Percentiles rank a stretch among this genome's conserved stretches.
phyloP scores from a whole-genome alignment of 2,113 vertebrate genomes.

The Nesoenas mayeri region DNA sequence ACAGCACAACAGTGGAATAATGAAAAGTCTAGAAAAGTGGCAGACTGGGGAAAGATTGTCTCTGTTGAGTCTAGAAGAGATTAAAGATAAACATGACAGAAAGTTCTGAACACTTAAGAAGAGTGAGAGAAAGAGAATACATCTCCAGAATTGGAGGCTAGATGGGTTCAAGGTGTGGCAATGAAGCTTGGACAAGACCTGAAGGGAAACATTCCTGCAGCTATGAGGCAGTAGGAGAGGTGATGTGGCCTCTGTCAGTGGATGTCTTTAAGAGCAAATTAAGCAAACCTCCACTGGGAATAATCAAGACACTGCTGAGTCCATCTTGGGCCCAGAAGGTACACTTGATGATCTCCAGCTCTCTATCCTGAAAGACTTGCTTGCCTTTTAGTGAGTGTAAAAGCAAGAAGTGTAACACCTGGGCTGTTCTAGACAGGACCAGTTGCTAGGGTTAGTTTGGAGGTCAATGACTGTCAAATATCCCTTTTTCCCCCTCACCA shows the following conservation, averaged over 20 bases:
- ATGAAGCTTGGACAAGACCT: neutral
- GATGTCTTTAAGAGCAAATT: neutral
- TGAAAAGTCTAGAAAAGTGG: neutral
- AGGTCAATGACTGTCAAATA: neutral
- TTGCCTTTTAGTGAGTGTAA: neutral
- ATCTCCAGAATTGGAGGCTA: neutral
- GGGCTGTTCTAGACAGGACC: neutral
- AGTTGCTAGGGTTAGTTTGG: neutral
- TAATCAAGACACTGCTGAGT: neutral
- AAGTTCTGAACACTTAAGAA: neutral
- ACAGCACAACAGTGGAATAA: neutral
- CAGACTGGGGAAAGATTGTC: neutral
- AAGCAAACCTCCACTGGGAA: neutral
- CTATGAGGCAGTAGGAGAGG: neutral
- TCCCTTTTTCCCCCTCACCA: neutral
- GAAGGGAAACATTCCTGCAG: neutral
- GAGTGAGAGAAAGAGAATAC: neutral
- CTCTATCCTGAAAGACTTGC: neutral
- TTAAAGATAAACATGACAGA: neutral
- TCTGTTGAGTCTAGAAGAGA: neutral
- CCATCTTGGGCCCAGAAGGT: neutral
- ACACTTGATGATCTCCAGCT: neutral
- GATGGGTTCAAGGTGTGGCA: neutral
- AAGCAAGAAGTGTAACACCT: neutral
- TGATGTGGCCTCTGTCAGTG: neutral